These are phyloP conservation scores for Drosophila albomicans DNA, from an alignment of 1,140 invertebrate species.

Conservation along the genomic window DNA sequence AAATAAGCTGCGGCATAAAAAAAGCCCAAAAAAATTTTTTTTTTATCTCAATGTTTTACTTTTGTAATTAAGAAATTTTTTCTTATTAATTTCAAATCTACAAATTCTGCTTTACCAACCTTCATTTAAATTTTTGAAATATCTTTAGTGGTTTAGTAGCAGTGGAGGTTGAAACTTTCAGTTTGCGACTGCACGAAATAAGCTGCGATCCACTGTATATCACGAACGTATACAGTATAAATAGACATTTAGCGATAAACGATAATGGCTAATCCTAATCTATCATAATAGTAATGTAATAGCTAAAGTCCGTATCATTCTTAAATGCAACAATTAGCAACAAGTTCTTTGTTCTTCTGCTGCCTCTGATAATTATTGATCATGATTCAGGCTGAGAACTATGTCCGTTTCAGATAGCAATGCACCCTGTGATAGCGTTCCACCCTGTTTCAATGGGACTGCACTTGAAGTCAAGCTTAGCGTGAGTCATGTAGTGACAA, in stretches of 20 bases:
- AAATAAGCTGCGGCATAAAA: too few species aligned
- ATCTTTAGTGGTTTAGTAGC: too few species aligned
- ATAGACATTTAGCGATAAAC: slow-evolving; percentile 24
- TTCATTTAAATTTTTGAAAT: too few species aligned
- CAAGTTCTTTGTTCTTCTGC: slow-evolving; percentile 10
- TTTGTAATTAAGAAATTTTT: too few species aligned
- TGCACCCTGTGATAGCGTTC: not conserved
- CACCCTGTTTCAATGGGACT: not conserved
- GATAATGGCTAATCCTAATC: not conserved
- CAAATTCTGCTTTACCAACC: too few species aligned
- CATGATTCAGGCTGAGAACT: slow-evolving; percentile 6
- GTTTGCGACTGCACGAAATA: too few species aligned
- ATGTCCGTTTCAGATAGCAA: slow-evolving; percentile 4
- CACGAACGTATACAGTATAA: slow-evolving; percentile 6
- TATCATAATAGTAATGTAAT: not conserved
- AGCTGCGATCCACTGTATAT: too few species aligned
- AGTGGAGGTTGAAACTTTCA: too few species aligned
- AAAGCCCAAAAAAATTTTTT: too few species aligned
- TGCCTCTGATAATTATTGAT: not conserved
- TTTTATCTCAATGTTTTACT: too few species aligned
- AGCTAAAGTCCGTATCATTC: not conserved
- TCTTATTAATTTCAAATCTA: too few species aligned
- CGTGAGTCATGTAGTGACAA: slow-evolving; percentile 11
- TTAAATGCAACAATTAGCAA: not conserved
- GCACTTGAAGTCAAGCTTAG: slow-evolving; percentile 11